These are phyloP conservation scores for Phorcus lineatus DNA, from an alignment of 2,888 invertebrate species.

Conservation along the genomic window DNA sequence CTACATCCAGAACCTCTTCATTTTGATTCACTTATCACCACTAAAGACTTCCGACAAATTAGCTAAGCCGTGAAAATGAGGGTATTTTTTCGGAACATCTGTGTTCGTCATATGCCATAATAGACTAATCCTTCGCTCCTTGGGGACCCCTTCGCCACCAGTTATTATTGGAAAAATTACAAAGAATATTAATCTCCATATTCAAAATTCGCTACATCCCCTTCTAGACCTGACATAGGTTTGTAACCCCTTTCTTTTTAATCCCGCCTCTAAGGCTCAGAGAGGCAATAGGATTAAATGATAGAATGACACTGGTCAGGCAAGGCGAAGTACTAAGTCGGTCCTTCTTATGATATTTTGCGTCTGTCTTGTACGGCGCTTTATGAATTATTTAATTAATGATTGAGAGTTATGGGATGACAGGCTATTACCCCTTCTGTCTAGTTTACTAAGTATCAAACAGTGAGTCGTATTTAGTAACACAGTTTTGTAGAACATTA, in stretches of 20 bases:
- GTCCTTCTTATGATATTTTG: not conserved
- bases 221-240: constrained; percentile 7
- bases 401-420: not conserved
- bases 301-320: not conserved
- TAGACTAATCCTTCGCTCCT: not conserved
- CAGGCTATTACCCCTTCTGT: too few relatives aligned
- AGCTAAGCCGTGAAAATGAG: constrained; percentile 9
- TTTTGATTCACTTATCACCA: not conserved
- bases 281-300: not conserved
- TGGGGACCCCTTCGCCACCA: not conserved
- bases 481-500: too few relatives aligned
- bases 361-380: not conserved
- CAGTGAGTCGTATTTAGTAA: too few relatives aligned
- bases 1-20: not conserved
- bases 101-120: constrained; percentile 9
- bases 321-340: not conserved
- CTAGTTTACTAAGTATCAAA: too few relatives aligned
- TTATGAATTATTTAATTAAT: not conserved
- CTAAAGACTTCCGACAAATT: constrained; percentile 10
- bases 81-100: constrained; percentile 14
- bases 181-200: constrained; percentile 19
- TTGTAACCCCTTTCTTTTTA: constrained; percentile 19
- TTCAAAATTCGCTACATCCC: not conserved
- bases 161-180: constrained; percentile 20
- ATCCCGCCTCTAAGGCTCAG: not conserved